phyloP scores from a whole-genome alignment of 2,888 invertebrate genomes.

The Lycia hirtaria region DNA sequence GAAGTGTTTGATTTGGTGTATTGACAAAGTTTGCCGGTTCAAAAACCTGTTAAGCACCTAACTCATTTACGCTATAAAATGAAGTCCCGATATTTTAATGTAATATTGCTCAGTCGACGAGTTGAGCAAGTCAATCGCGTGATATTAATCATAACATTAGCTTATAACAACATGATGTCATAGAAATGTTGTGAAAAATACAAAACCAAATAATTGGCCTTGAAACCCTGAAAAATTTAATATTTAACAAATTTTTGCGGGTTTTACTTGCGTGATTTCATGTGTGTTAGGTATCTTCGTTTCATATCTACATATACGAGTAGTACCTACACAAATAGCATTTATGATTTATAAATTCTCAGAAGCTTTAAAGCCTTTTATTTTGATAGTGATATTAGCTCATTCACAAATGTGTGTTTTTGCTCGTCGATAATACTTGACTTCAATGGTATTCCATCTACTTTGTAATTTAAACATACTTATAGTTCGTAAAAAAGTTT shows the following conservation, averaged over 20 bases:
- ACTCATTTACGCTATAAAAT: background rate
- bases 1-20: background rate
- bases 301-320: background rate
- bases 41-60: background rate
- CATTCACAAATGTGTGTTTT: conserved; percentile 18
- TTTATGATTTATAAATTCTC: background rate
- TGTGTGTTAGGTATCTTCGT: too few species aligned
- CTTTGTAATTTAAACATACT: conserved; percentile 9
- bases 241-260: too few species aligned
- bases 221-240: too few species aligned
- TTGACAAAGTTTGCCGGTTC: background rate
- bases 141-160: too few species aligned
- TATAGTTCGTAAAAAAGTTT: conserved; percentile 7
- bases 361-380: background rate
- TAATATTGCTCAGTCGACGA: too few species aligned
- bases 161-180: too few species aligned
- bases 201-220: too few species aligned
- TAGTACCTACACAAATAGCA: too few species aligned
- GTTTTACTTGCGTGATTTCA: too few species aligned
- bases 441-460: conserved; percentile 26
- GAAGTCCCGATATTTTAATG: too few species aligned
- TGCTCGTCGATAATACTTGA: conserved; percentile 11
- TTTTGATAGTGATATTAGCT: background rate
- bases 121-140: too few species aligned
- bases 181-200: too few species aligned